These are phyloP conservation scores for Ophioninae sp. DNA, from an alignment of 2,888 invertebrate species.

Conservation along the genomic window DNA sequence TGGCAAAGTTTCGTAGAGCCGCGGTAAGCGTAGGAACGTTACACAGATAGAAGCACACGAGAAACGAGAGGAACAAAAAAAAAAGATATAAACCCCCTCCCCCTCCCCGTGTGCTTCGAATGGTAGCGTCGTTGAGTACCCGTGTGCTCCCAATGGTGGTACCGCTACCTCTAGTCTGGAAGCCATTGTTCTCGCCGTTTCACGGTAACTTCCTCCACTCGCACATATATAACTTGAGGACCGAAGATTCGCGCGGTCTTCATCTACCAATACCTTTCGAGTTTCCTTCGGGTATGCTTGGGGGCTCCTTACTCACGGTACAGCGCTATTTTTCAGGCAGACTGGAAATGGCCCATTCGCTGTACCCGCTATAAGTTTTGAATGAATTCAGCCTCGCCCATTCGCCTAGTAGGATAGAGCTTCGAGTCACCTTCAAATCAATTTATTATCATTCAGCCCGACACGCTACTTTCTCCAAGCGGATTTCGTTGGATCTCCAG, in stretches of 20 bases:
- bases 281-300: conserved; percentile 61
- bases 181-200: conserved; percentile 75
- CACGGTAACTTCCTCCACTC: conserved; percentile 76
- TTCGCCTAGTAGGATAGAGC: conserved; percentile 28
- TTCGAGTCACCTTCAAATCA: conserved; percentile 33
- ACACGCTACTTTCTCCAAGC: conserved; percentile 25
- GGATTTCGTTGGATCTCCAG: conserved; percentile 18
- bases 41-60: conserved; percentile 14
- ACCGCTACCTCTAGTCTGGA: conserved; percentile 36
- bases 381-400: conserved; percentile 26
- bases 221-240: conserved; percentile 76
- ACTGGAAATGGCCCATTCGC: conserved; percentile 26
- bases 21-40: conserved; percentile 61
- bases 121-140: conserved; percentile 31
- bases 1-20: conserved; percentile 75
- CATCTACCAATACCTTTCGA: conserved; percentile 63
- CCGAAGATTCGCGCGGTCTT: conserved; percentile 68
- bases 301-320: neutral
- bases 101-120: conserved; percentile 68
- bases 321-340: conserved; percentile 66
- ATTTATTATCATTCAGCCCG: conserved; percentile 41
- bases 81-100: conserved; percentile 69
- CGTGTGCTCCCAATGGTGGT: conserved; percentile 62
- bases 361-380: conserved; percentile 18
- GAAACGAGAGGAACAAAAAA: conserved; percentile 5